A percentile compares a stretch with the other conserved stretches of the same genome.
Evolutionary conservation across 2,888 invertebrate species (phyloP).

Genomic region (Hydraecia micacea): DNA sequence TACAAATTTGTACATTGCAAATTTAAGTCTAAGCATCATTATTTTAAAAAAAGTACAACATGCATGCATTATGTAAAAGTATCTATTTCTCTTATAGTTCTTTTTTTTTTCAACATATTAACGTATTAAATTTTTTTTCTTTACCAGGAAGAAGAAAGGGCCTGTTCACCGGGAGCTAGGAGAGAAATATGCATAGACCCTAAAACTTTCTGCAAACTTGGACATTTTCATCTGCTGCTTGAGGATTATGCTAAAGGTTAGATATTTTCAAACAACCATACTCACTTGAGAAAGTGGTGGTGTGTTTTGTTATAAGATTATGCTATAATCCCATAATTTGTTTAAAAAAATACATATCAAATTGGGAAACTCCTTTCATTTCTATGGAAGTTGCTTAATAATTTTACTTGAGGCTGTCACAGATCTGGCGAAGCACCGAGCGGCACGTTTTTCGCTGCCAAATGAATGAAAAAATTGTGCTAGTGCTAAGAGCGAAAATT

Average conservation of each 20-base stretch:
- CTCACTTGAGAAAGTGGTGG: not conserved
- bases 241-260: conserved; percentile 98
- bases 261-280: not conserved
- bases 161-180: conserved; percentile 85
- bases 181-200: conserved; percentile 95
- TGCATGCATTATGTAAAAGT: not conserved
- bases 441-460: not conserved
- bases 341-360: not conserved
- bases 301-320: not conserved
- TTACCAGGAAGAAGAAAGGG: conserved; percentile 86
- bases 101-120: not conserved
- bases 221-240: conserved; percentile 97
- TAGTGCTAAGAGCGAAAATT: not conserved
- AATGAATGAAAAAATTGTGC: not conserved
- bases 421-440: not conserved
- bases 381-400: not conserved
- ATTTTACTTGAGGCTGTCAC: not conserved
- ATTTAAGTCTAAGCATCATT: not conserved
- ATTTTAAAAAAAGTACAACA: not conserved
- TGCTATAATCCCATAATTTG: not conserved
- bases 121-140: not conserved
- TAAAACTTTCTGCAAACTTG: conserved; percentile 97
- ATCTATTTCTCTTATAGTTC: not conserved
- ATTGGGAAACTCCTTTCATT: not conserved
- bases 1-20: not conserved